These are phyloP conservation scores for Pao palembangensis DNA, from an alignment of 2,113 vertebrate genomes.

Conservation along the genomic window DNA sequence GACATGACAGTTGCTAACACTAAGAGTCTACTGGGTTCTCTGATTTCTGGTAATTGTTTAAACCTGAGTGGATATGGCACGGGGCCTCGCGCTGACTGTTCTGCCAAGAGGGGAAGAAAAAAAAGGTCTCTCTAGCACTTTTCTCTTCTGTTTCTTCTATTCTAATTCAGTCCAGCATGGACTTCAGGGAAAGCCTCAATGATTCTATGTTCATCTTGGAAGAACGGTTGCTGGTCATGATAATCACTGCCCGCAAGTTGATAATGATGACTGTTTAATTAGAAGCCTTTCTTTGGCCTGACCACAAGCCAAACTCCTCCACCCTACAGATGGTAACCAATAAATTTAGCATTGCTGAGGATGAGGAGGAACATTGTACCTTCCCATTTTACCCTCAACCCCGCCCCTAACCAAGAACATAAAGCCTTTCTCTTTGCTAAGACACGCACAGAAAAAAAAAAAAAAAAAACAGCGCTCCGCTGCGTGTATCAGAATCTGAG, in stretches of 20 bases:
- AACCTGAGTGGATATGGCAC: slow-evolving; percentile 77
- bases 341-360: slow-evolving; percentile 75
- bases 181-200: slow-evolving; percentile 68
- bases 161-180: slow-evolving; percentile 71
- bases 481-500: slow-evolving; percentile 4
- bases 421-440: slow-evolving; percentile 57
- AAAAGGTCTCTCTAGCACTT: slow-evolving; percentile 61
- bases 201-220: slow-evolving; percentile 72
- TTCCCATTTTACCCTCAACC: slow-evolving; percentile 58
- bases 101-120: slow-evolving; percentile 62
- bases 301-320: slow-evolving; percentile 75
- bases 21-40: slow-evolving; percentile 62
- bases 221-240: slow-evolving; percentile 69
- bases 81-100: slow-evolving; percentile 52
- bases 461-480: slow-evolving; percentile 28
- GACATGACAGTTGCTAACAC: slow-evolving; percentile 56
- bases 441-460: slow-evolving; percentile 24
- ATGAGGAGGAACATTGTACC: slow-evolving; percentile 68
- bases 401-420: slow-evolving; percentile 69
- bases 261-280: slow-evolving; percentile 84
- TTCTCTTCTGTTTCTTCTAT: slow-evolving; percentile 66
- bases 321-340: slow-evolving; percentile 80
- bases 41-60: slow-evolving; percentile 78
- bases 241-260: slow-evolving; percentile 75
- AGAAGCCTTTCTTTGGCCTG: slow-evolving; percentile 79